Evolutionary conservation across 2,113 vertebrate genomes (phyloP).

Genomic region (Manacus vitellinus): DNA sequence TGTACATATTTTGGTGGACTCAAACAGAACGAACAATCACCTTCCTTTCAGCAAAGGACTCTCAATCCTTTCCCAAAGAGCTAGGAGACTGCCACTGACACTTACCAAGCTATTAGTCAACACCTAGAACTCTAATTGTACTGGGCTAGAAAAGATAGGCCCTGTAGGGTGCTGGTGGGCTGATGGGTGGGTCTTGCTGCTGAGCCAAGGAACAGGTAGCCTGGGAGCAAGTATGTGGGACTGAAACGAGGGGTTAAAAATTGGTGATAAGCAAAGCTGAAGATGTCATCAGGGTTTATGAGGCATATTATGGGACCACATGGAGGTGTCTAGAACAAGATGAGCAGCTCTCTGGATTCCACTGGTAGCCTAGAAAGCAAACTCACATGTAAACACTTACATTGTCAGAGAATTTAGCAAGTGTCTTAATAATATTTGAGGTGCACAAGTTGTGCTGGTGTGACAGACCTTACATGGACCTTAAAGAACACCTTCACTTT

Average conservation of each 20-base stretch:
- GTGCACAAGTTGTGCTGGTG: not conserved
- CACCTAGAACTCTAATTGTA: not conserved
- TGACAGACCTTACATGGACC: not conserved
- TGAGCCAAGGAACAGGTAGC: not conserved
- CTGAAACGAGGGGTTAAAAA: not conserved
- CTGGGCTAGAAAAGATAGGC: not conserved
- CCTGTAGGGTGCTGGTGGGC: not conserved
- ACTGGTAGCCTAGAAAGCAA: not conserved
- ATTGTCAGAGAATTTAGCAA: not conserved
- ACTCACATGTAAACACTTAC: not conserved
- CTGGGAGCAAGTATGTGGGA: not conserved
- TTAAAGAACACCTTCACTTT: not conserved
- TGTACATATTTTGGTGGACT: not conserved
- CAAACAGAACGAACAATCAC: not conserved
- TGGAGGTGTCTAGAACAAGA: not conserved
- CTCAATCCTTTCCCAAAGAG: not conserved
- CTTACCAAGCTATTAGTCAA: not conserved
- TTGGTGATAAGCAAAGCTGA: not conserved
- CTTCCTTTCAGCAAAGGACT: not conserved
- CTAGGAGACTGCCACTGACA: not conserved
- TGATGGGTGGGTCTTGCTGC: not conserved
- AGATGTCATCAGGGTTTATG: not conserved
- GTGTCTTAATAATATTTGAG: not conserved
- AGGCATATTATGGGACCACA: not conserved
- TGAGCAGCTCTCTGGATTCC: not conserved